Evolutionary conservation across 2,797 vertebrate genomes (phyloP).

Genomic region (Mormyrops boulengeri): DNA sequence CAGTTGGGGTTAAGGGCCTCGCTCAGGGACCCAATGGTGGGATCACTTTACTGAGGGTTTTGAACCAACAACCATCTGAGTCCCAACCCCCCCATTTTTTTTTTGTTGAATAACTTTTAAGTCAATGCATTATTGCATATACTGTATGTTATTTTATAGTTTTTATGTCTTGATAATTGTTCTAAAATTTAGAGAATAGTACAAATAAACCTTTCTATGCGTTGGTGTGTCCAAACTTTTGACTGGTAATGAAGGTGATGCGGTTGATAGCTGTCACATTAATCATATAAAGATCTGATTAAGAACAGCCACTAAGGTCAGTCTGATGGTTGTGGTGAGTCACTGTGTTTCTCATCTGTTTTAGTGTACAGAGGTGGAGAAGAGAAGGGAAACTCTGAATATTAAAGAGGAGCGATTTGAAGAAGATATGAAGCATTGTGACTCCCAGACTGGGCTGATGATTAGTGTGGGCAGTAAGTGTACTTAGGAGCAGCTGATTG

Average conservation of each 20-base stretch:
- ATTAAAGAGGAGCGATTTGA: slow-evolving; percentile 44
- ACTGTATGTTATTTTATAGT: too few relatives aligned
- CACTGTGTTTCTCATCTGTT: neutral
- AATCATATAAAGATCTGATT: neutral
- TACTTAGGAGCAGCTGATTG: neutral
- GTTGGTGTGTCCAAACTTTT: neutral
- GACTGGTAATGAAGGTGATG: neutral
- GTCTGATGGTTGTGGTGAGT: neutral
- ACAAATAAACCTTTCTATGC: neutral
- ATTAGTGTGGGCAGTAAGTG: slow-evolving; percentile 43
- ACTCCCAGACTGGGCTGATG: slow-evolving; percentile 20
- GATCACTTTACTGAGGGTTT: neutral
- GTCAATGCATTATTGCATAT: too few relatives aligned
- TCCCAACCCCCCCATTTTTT: too few relatives aligned
- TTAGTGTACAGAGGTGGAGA: neutral
- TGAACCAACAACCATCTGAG: neutral
- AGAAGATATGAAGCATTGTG: slow-evolving; percentile 26
- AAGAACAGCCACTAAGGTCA: neutral
- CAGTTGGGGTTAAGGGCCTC: too few relatives aligned
- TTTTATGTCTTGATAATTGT: too few relatives aligned
- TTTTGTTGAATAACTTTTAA: too few relatives aligned
- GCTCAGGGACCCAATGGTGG: neutral
- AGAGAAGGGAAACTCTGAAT: slow-evolving; percentile 26
- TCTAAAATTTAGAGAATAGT: neutral
- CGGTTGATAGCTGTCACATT: too few relatives aligned